These are phyloP conservation scores for Pseudomugil gertrudae DNA, from an alignment of 2,797 vertebrate genomes.

Conservation along the genomic window DNA sequence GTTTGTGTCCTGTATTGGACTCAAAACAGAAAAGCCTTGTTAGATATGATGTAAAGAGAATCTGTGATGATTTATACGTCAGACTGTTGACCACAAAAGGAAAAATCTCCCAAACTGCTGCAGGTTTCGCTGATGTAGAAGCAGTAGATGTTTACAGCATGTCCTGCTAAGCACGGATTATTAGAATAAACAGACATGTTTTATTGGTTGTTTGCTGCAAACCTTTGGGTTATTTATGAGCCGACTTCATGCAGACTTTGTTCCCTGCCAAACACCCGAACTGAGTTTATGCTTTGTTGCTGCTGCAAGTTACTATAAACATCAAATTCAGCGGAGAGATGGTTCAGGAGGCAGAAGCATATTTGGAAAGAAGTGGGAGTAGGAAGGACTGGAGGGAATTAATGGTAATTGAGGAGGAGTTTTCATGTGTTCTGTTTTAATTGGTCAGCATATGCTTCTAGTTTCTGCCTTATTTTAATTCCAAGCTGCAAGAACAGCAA, in stretches of 20 bases:
- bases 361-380: slow-evolving; percentile 1
- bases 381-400: neutral
- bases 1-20: neutral
- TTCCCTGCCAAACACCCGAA: slow-evolving; percentile 36
- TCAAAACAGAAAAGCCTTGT: neutral
- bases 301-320: slow-evolving; percentile 36
- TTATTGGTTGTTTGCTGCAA: slow-evolving; percentile 46
- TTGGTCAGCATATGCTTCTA: neutral
- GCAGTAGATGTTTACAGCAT: slow-evolving; percentile 22
- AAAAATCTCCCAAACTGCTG: slow-evolving; percentile 5
- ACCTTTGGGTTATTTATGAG: slow-evolving; percentile 49
- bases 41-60: neutral
- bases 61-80: neutral
- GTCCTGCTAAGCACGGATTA: slow-evolving; percentile 38
- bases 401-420: neutral
- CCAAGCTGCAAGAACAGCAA: rapidly evolving
- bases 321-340: slow-evolving; percentile 17
- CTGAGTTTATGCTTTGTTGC: slow-evolving; percentile 45
- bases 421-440: neutral
- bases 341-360: slow-evolving; percentile 5
- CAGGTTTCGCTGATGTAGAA: slow-evolving; percentile 12
- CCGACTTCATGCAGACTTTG: slow-evolving; percentile 15
- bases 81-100: neutral
- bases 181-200: slow-evolving; percentile 52
- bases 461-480: neutral